Conservation (phyloP, 1,140 invertebrate species). For the Pristionchus pacificus region DNA sequence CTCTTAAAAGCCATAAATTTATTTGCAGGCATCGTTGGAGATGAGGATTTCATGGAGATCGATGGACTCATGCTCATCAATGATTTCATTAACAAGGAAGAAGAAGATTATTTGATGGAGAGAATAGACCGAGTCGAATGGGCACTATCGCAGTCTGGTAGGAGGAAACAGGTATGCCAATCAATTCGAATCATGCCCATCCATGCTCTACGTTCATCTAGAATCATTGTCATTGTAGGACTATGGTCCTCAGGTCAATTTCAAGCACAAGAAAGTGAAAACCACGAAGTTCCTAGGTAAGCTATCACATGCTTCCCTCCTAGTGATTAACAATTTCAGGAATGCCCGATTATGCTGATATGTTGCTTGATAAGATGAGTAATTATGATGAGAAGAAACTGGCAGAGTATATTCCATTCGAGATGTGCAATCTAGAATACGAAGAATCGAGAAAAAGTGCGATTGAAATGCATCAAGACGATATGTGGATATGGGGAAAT, state of each 20-base stretch:
- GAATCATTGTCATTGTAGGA: slow-evolving; percentile 65
- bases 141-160: slow-evolving; percentile 87
- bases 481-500: slow-evolving; percentile 98
- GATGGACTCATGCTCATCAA: slow-evolving; percentile 38
- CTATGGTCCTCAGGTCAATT: slow-evolving; percentile 96
- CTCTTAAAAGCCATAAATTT: neutral
- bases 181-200: too few species aligned
- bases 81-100: slow-evolving; percentile 58
- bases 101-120: slow-evolving; percentile 69
- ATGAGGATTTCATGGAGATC: slow-evolving; percentile 26
- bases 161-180: slow-evolving; percentile 79
- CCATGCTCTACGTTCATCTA: slow-evolving; percentile 8
- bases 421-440: slow-evolving; percentile 95
- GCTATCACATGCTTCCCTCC: neutral
- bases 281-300: slow-evolving; percentile 68
- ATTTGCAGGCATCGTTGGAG: neutral
- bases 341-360: slow-evolving; percentile 77
- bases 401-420: slow-evolving; percentile 73
- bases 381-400: slow-evolving; percentile 19
- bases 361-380: slow-evolving; percentile 70
- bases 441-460: slow-evolving; percentile 77
- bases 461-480: slow-evolving; percentile 96
- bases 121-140: slow-evolving; percentile 78
- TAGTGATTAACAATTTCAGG: slow-evolving; percentile 55
- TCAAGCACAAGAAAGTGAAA: slow-evolving; percentile 83